Conservation (phyloP, 2,797 vertebrate genomes). For the Semotilus atromaculatus region DNA sequence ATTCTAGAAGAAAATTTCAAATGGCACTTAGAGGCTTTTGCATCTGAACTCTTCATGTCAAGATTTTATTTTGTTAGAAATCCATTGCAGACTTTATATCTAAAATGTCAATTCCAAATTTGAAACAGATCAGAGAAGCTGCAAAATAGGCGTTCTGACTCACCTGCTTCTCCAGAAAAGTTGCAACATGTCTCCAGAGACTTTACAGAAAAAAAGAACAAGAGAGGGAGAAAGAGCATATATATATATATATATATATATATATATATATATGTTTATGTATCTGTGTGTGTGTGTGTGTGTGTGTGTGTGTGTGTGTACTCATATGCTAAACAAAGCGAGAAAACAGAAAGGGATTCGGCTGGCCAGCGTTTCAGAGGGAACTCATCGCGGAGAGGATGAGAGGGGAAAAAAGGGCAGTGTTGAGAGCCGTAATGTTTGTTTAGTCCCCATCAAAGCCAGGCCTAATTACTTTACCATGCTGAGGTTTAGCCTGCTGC, state of each 20-base stretch:
- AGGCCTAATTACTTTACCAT: conserved; percentile 85
- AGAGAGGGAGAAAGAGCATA: conserved; percentile 13
- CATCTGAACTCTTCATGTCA: no score
- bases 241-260: background rate
- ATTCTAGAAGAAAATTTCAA: no score
- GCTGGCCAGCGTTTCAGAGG: conserved; percentile 61
- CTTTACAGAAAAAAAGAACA: conserved; percentile 28
- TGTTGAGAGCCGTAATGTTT: conserved; percentile 82
- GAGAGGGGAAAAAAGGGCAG: conserved; percentile 58
- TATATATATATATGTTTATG: no score
- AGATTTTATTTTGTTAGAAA: conserved; percentile 22
- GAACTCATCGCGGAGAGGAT: conserved; percentile 64
- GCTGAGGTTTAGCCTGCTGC: conserved; percentile 71
- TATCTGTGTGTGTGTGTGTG: background rate
- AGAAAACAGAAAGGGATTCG: conserved; percentile 65
- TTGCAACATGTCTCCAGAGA: conserved; percentile 53
- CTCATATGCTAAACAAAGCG: conserved; percentile 70
- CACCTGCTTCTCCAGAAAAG: conserved; percentile 64
- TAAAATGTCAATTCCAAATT: conserved; percentile 40
- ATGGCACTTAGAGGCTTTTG: no score
- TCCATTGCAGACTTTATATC: conserved; percentile 13
- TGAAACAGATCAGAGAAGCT: conserved; percentile 61
- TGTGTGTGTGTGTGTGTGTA: conserved; percentile 31
- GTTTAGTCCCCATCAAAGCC: conserved; percentile 84
- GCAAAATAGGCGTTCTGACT: conserved; percentile 72